Percentiles rank a stretch among this genome's conserved stretches.
Conservation (phyloP, 2,888 invertebrate species). For the Julus scanicus region DNA sequence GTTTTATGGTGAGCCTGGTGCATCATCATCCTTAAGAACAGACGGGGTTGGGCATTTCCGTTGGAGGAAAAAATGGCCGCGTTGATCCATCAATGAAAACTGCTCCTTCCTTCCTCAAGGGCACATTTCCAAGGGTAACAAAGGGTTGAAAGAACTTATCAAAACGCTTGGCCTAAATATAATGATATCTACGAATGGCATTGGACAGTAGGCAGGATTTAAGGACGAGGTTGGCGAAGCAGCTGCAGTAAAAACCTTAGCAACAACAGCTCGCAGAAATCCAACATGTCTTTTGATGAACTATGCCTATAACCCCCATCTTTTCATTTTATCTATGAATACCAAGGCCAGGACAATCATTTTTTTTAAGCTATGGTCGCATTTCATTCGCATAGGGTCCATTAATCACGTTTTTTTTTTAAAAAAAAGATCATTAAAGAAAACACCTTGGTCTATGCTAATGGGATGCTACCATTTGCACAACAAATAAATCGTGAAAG, state of each 20-base stretch:
- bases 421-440: no score
- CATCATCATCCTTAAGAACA: background rate
- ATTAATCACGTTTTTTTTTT: no score
- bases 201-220: background rate
- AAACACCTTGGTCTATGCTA: no score
- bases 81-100: background rate
- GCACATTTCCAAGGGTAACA: slow-evolving; percentile 2
- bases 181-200: background rate
- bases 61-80: background rate
- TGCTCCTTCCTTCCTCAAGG: slow-evolving; percentile 15
- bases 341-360: no score
- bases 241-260: background rate
- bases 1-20: background rate
- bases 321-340: no score
- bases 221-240: background rate
- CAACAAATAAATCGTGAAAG: no score
- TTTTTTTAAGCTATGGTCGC: no score
- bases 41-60: slow-evolving; percentile 26
- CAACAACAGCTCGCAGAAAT: background rate
- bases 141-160: background rate
- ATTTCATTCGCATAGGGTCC: no score
- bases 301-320: no score
- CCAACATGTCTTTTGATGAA: no score
- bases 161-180: background rate
- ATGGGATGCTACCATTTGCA: no score